Percentiles rank a stretch among this genome's conserved stretches.
These are phyloP conservation scores for Anthopleura xanthogrammica DNA, from an alignment of 92 coral and sea anemone genomes.

Conservation along the genomic window DNA sequence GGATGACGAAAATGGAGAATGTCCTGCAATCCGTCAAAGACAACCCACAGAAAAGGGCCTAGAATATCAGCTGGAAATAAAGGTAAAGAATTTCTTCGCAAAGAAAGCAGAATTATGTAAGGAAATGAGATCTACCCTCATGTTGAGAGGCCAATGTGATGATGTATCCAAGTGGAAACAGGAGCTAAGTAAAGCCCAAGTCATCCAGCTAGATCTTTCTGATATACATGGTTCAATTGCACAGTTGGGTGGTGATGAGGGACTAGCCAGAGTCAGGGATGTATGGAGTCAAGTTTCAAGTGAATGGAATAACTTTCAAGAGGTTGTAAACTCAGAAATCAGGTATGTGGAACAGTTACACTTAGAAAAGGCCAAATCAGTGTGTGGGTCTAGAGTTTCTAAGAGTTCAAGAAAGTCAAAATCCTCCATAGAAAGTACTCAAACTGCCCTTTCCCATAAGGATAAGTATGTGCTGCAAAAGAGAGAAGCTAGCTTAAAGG, in stretches of 20 bases:
- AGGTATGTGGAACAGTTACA: conserved; percentile 34
- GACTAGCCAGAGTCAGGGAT: neutral
- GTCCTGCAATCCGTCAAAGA: neutral
- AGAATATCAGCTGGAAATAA: conserved; percentile 10
- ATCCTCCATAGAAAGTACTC: neutral
- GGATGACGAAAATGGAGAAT: neutral
- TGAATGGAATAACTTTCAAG: conserved; percentile 33
- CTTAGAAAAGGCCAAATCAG: neutral
- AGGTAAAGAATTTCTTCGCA: conserved; percentile 12
- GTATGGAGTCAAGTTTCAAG: conserved; percentile 15
- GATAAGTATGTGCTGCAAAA: conserved; percentile 14
- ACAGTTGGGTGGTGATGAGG: conserved; percentile 2
- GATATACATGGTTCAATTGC: conserved; percentile 14
- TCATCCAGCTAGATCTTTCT: conserved; percentile 16
- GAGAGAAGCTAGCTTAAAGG: conserved; percentile 3
- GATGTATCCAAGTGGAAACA: conserved; percentile 38
- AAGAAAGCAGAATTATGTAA: conserved; percentile 34
- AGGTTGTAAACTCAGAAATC: conserved; percentile 6
- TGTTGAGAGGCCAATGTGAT: conserved; percentile 31
- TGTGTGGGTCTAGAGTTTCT: neutral
- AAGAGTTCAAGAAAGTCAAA: conserved; percentile 14
- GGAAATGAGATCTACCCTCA: conserved; percentile 14
- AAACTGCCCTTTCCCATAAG: neutral
- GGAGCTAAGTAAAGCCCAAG: conserved; percentile 23
- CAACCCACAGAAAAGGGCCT: conserved; percentile 10